Conservation (phyloP, 2,888 invertebrate genomes). For the Piscicola geometra region DNA sequence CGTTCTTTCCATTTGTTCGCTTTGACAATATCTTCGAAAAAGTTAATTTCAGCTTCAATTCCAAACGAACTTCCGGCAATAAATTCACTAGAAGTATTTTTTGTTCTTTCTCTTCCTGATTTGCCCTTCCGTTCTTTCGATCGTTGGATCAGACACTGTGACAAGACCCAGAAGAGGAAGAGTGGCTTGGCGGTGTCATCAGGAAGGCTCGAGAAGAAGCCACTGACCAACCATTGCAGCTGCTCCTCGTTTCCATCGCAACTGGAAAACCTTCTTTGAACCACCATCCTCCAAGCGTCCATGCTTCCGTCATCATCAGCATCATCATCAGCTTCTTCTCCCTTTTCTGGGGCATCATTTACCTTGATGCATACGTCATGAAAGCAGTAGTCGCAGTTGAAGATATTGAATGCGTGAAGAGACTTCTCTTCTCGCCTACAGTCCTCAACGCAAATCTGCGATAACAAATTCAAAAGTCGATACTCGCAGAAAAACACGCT, state of each 20-base stretch:
- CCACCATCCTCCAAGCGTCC: too few species aligned
- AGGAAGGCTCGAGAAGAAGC: not conserved
- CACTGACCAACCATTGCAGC: too few species aligned
- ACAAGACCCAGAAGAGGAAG: not conserved
- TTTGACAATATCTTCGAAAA: not conserved
- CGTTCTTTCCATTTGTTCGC: not conserved
- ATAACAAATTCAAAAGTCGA: constrained; percentile 3
- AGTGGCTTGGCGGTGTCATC: constrained; percentile 5
- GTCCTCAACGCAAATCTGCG: not conserved
- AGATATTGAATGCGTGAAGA: too few species aligned
- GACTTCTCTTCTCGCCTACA: not conserved
- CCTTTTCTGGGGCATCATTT: too few species aligned
- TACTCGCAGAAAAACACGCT: constrained; percentile 1
- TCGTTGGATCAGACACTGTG: not conserved
- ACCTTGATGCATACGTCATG: too few species aligned
- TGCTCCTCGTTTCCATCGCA: too few species aligned
- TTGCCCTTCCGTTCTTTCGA: not conserved
- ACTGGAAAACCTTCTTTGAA: too few species aligned
- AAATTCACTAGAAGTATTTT: too few species aligned
- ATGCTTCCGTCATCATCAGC: not conserved
- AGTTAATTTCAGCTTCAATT: too few species aligned
- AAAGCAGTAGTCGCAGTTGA: too few species aligned
- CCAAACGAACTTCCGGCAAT: too few species aligned
- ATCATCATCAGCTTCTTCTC: not conserved
- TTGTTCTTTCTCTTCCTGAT: too few species aligned